Conservation (phyloP, 2,113 vertebrate species). For the Gopherus evgoodei region DNA sequence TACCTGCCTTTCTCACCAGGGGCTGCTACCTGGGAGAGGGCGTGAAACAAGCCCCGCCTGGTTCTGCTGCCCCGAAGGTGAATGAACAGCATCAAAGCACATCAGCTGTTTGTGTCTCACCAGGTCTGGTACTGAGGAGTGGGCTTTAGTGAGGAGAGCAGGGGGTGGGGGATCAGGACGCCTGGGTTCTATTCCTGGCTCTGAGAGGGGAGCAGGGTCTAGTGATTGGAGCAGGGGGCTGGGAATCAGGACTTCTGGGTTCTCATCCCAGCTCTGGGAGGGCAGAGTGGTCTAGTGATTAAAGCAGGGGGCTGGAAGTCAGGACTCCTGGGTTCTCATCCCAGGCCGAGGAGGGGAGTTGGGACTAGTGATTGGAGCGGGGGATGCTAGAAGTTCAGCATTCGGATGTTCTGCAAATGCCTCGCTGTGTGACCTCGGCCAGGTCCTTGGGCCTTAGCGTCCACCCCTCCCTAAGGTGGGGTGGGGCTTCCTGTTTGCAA, state of each 20-base stretch:
- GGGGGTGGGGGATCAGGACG: not conserved
- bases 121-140: too few species aligned
- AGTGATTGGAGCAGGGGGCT: not conserved
- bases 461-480: too few species aligned
- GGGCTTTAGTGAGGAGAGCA: not conserved
- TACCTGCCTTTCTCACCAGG: not conserved
- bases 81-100: not conserved
- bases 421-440: not conserved
- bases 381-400: not conserved
- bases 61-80: not conserved
- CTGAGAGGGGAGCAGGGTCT: rapidly evolving
- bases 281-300: not conserved
- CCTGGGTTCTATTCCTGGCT: too few species aligned
- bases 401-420: not conserved
- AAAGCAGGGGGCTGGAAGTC: too few species aligned
- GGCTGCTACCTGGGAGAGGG: not conserved
- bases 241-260: too few species aligned
- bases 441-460: not conserved
- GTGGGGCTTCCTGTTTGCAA: too few species aligned
- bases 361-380: too few species aligned
- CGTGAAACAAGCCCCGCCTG: not conserved
- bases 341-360: too few species aligned
- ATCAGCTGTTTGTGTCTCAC: not conserved
- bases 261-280: too few species aligned
- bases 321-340: too few species aligned